Percentiles rank a stretch among this genome's conserved stretches.
Evolutionary conservation across 2,113 vertebrate genomes (phyloP).

Genomic region (Acanthochromis polyacanthus): DNA sequence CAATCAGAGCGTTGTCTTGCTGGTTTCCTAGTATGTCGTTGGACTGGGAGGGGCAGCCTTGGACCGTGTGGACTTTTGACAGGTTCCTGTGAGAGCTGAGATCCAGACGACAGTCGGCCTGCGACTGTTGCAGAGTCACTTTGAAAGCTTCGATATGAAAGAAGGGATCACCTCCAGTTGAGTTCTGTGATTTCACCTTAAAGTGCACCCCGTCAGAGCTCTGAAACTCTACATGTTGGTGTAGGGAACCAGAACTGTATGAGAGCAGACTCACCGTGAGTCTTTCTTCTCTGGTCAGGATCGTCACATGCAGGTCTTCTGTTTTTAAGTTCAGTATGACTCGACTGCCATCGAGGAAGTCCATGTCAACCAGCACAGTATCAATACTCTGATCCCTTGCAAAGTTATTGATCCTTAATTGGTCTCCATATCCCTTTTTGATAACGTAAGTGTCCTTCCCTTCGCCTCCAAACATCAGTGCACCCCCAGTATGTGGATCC

Average conservation of each 20-base stretch:
- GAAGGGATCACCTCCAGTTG: rapidly evolving
- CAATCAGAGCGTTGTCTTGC: conserved; percentile 54
- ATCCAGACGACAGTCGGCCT: conserved; percentile 57
- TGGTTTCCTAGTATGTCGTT: conserved; percentile 62
- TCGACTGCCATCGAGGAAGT: conserved; percentile 44
- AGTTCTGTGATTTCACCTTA: conserved; percentile 24
- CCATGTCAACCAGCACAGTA: conserved; percentile 63
- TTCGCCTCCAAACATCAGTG: conserved; percentile 54
- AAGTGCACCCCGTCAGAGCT: conserved; percentile 66
- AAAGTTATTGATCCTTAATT: conserved; percentile 54
- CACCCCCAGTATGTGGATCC: conserved; percentile 61
- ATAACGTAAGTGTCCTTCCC: conserved; percentile 65
- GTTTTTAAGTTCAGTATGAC: background rate
- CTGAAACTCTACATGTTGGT: conserved; percentile 65
- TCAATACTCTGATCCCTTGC: conserved; percentile 53
- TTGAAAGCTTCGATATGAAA: conserved; percentile 61
- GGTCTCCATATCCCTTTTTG: conserved; percentile 47
- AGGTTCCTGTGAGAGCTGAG: conserved; percentile 54
- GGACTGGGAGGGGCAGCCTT: conserved; percentile 58
- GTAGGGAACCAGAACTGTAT: conserved; percentile 5
- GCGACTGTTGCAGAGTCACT: conserved; percentile 47
- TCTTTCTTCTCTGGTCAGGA: conserved; percentile 14
- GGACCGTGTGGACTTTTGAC: conserved; percentile 60
- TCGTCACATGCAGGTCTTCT: conserved; percentile 8
- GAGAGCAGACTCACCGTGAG: conserved; percentile 7